phyloP scores from a whole-genome alignment of 1,140 invertebrate genomes.

The Andricus grossulariae region DNA sequence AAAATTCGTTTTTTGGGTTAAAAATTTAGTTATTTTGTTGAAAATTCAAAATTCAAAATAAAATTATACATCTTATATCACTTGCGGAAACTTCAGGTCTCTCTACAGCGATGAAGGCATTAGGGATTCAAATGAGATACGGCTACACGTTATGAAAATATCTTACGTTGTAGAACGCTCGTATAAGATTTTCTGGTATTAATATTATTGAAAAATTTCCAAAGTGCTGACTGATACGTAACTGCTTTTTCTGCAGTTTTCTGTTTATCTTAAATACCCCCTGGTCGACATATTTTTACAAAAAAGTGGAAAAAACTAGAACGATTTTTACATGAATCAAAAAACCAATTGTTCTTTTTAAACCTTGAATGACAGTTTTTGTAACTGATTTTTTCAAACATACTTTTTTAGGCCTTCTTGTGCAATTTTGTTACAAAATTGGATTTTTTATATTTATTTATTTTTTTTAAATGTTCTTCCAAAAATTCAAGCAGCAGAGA shows the following conservation, averaged over 20 bases:
- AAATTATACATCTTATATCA: not conserved
- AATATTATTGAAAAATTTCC: constrained; percentile 7
- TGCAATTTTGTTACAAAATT: too few species aligned
- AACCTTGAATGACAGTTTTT: too few species aligned
- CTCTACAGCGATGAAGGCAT: not conserved
- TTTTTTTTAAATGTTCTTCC: not conserved
- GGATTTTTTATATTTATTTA: too few species aligned
- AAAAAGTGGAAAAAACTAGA: too few species aligned
- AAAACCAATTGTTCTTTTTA: not conserved
- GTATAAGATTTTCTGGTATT: not conserved
- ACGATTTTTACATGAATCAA: not conserved
- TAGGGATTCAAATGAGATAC: constrained; percentile 24
- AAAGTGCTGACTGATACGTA: not conserved
- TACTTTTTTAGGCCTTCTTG: too few species aligned
- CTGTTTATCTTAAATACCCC: not conserved
- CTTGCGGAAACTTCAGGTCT: not conserved
- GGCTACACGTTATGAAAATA: not conserved
- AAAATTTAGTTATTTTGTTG: too few species aligned
- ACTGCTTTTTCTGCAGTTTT: not conserved
- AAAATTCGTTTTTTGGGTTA: too few species aligned
- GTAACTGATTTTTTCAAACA: too few species aligned
- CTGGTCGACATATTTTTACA: too few species aligned
- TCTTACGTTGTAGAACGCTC: not conserved
- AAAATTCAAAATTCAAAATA: too few species aligned
- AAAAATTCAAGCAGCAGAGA: too few species aligned